These are phyloP conservation scores for Rhynchonycteris naso DNA, from an alignment of 2,797 vertebrate genomes.

Conservation along the genomic window DNA sequence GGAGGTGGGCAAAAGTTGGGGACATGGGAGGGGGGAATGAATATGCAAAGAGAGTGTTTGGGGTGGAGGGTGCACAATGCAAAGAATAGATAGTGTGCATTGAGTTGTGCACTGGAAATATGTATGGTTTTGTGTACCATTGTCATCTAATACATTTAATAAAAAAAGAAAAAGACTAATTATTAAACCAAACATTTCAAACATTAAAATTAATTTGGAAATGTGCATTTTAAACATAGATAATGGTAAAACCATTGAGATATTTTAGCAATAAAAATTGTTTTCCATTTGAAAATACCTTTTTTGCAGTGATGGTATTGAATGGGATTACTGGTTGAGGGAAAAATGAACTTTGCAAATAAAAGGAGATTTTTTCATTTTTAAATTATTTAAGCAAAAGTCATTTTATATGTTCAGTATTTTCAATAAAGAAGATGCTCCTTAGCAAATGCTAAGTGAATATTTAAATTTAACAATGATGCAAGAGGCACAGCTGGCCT, in stretches of 20 bases:
- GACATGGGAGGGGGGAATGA: too few relatives aligned
- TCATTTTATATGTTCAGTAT: background rate
- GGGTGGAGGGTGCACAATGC: too few relatives aligned
- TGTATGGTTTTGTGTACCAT: too few relatives aligned
- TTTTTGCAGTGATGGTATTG: background rate
- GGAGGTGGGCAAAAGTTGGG: too few relatives aligned
- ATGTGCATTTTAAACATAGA: background rate
- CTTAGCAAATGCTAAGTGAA: background rate
- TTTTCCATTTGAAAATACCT: background rate
- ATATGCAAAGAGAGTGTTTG: too few relatives aligned
- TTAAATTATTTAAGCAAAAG: background rate
- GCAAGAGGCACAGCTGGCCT: background rate
- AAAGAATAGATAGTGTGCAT: too few relatives aligned
- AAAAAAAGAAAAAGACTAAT: background rate
- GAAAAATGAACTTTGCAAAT: background rate
- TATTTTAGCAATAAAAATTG: background rate
- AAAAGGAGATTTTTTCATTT: background rate
- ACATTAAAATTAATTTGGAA: background rate
- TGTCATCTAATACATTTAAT: too few relatives aligned
- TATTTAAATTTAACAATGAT: background rate
- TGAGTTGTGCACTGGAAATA: too few relatives aligned
- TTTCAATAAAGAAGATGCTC: background rate
- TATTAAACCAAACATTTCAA: slow-evolving; percentile 13
- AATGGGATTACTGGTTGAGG: background rate
- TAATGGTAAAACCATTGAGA: background rate